Conservation (phyloP, 35 echinoderm and acorn worm genomes). For the Apostichopus parvimensis region DNA sequence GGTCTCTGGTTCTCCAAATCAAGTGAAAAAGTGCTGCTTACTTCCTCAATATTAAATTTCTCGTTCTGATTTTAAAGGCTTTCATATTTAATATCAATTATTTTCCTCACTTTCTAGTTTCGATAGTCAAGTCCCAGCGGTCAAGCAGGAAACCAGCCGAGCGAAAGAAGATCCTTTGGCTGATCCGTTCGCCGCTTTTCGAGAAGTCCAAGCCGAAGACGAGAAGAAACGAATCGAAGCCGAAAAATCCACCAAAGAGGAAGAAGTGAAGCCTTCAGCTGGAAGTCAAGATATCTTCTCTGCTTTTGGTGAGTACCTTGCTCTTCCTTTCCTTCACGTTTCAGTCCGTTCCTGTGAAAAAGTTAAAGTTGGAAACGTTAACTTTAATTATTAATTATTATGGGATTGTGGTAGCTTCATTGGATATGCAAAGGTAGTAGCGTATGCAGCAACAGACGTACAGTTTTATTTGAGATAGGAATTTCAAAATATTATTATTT, state of each 20-base stretch:
- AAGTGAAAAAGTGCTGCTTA: no score
- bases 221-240: conserved; percentile 71
- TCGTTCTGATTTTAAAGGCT: no score
- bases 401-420: no score
- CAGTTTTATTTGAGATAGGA: no score
- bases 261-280: conserved; percentile 33
- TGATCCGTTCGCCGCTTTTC: conserved; percentile 46
- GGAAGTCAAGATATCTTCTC: conserved; percentile 50
- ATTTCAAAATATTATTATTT: no score
- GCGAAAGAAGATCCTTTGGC: not conserved
- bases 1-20: no score
- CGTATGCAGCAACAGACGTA: no score
- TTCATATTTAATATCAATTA: no score
- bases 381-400: not conserved
- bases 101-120: not conserved
- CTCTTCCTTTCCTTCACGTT: no score
- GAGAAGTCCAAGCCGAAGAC: conserved; percentile 69
- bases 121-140: not conserved
- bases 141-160: not conserved
- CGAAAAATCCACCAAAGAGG: conserved; percentile 54
- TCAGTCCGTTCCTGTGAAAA: no score
- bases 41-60: no score
- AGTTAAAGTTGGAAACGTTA: not conserved
- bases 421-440: no score
- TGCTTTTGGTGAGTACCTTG: conserved; percentile 65